Evolutionary conservation across 2,888 invertebrate species (phyloP).

Genomic region (Xestia ashworthii): DNA sequence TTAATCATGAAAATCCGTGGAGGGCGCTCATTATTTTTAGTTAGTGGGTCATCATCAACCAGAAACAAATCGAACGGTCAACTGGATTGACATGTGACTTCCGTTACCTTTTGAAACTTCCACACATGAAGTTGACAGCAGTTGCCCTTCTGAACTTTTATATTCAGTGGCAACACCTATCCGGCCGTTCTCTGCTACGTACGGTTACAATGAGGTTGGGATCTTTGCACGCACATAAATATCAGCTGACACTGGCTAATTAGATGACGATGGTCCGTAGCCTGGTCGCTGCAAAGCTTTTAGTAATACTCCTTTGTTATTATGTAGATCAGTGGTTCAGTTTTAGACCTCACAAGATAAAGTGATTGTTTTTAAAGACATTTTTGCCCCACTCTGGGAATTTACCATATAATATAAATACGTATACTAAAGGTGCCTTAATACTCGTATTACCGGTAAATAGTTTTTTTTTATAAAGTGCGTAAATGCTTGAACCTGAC

Average conservation of each 20-base stretch:
- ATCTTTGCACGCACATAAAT: constrained; percentile 58
- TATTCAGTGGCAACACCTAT: neutral
- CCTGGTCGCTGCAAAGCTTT: neutral
- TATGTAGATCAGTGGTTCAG: neutral
- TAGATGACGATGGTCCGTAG: constrained; percentile 25
- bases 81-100: no score
- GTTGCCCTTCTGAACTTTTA: neutral
- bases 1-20: no score
- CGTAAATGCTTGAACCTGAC: no score
- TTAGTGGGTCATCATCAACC: no score
- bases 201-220: constrained; percentile 44
- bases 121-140: neutral
- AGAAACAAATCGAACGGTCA: no score
- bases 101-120: no score
- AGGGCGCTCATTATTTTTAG: no score
- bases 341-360: no score
- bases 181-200: constrained; percentile 32
- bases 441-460: no score
- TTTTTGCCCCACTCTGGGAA: neutral
- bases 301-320: neutral
- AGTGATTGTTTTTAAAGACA: neutral
- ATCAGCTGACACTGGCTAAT: constrained; percentile 55
- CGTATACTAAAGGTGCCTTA: no score
- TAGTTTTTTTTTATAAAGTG: no score
- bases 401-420: no score